phyloP scores from a whole-genome alignment of 2,888 invertebrate species.

The Chymomyza fuscimana region DNA sequence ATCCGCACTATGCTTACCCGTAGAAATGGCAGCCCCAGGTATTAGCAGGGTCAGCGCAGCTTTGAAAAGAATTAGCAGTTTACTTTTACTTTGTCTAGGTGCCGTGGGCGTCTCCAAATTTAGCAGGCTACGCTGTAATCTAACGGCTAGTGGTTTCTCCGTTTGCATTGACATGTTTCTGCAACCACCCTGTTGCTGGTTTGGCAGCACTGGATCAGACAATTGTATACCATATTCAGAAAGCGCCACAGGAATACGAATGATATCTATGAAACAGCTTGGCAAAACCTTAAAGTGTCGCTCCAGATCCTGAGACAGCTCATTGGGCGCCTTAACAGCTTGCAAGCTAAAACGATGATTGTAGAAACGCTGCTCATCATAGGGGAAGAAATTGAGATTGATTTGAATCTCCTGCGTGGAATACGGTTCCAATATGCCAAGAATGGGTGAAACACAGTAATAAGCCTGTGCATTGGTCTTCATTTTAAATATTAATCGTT shows the following conservation, averaged over 20 bases:
- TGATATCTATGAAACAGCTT: background rate
- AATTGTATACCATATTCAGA: background rate
- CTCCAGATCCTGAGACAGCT: background rate
- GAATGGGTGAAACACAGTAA: constrained; percentile 39
- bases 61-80: too few relatives aligned
- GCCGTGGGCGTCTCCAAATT: too few relatives aligned
- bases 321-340: constrained; percentile 1
- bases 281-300: constrained; percentile 21
- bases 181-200: too few relatives aligned
- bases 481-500: constrained; percentile 46
- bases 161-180: too few relatives aligned
- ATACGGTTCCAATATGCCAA: constrained; percentile 42
- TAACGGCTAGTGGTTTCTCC: too few relatives aligned
- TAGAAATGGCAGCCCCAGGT: constrained; percentile 20
- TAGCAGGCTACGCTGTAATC: too few relatives aligned
- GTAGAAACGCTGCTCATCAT: background rate
- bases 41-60: background rate
- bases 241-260: constrained; percentile 27
- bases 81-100: too few relatives aligned
- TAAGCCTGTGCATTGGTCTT: constrained; percentile 30
- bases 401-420: constrained; percentile 34
- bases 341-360: constrained; percentile 40
- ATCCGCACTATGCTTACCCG: constrained; percentile 31
- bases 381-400: constrained; percentile 30
- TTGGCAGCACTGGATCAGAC: too few relatives aligned